Conservation (phyloP, 2,888 invertebrate genomes). For the Bhutanitis thaidina region DNA sequence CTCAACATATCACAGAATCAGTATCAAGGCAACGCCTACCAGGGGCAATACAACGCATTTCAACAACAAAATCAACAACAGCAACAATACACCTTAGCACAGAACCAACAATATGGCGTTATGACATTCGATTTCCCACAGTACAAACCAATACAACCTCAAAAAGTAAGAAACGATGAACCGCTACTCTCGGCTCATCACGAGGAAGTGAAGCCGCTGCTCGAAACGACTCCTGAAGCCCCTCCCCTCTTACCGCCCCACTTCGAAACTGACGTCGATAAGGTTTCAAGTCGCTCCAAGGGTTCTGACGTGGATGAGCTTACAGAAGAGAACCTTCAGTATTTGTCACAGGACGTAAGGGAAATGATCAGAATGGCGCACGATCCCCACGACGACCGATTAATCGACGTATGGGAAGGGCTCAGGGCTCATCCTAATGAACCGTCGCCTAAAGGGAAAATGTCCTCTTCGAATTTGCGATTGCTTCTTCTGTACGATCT, state of each 20-base stretch:
- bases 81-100: not conserved
- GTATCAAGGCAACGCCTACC: not conserved
- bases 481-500: constrained; percentile 82
- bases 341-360: constrained; percentile 58
- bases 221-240: constrained; percentile 51
- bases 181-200: constrained; percentile 54
- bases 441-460: constrained; percentile 69
- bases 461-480: constrained; percentile 80
- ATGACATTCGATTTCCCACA: constrained; percentile 50
- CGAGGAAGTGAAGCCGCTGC: constrained; percentile 57
- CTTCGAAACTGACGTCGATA: constrained; percentile 40
- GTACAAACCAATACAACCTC: constrained; percentile 61
- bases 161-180: constrained; percentile 47
- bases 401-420: constrained; percentile 61
- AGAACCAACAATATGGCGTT: constrained; percentile 8
- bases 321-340: constrained; percentile 65
- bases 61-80: constrained; percentile 1
- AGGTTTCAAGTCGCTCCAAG: constrained; percentile 52
- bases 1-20: constrained; percentile 2
- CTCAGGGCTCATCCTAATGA: constrained; percentile 48
- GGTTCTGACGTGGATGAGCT: constrained; percentile 48
- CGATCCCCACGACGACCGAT: constrained; percentile 53
- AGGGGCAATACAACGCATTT: constrained; percentile 4
- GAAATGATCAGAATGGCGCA: constrained; percentile 66
- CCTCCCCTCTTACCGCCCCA: constrained; percentile 55